Evolutionary conservation across 2,113 vertebrate genomes (phyloP), one percentile per base, ranked within the genome.

Genomic region (Athene noctua): DNA sequence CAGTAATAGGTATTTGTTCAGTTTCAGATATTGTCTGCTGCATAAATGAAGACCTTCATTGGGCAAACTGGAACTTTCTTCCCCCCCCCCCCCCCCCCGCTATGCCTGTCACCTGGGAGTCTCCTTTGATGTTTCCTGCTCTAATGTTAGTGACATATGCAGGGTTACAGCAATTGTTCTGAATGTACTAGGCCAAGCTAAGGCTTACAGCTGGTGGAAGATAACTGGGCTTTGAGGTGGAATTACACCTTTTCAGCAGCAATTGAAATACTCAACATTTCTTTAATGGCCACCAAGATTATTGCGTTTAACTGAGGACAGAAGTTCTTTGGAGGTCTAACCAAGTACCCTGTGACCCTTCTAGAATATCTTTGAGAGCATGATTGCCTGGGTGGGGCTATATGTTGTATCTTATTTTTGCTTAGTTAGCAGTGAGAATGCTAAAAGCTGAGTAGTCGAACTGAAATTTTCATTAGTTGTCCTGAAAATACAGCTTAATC

Each of bases 81-180:
- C 6, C 5, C 15, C 6, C 1, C 12, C 20, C 3, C 13, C 19
- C 18, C 6, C 5, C 15, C 6, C 1, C 12, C 20, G 3, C 13
- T 22, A 3, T 21, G 11, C 15, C 49, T 54, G 13, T 62, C 23
- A 42, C 8, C 22, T 81, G n/a, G 47, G 52, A 55, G 32, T 66
- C 38, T 91, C 23, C 25, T 47, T 25, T 59, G 59, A 18, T 19
- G 11, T 78, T 87, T 84, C 42, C 42, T 78, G 23, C n/a, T 55
- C 15, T 90, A 21, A 21, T 15, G 34, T n/a, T 44, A 30, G n/a
- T 67, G 70, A 38, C 3, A 2, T 29, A 5, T 0, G 1, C 42
- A 51, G 26, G 13, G 90, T 73, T 91, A 47, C 59, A 79, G 74
- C 52, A 75, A 29, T n/a, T 36, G 21, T 25, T 80, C 2, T 2